A percentile compares a stretch with the other conserved stretches of the same genome.
phyloP scores from a whole-genome alignment of 2,888 invertebrate genomes.

The Argyresthia goedartella region DNA sequence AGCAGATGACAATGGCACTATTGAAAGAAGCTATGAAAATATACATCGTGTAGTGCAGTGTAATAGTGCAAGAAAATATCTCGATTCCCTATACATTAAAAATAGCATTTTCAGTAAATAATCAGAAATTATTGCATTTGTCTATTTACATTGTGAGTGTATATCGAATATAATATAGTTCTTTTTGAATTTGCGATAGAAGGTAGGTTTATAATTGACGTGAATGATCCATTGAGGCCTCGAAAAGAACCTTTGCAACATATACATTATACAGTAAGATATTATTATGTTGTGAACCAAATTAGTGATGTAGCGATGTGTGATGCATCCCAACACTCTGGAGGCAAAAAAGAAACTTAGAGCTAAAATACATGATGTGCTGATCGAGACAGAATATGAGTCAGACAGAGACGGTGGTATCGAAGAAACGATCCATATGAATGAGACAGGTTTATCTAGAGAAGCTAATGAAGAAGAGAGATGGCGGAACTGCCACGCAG shows the following conservation, averaged over 20 bases:
- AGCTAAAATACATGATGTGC: conserved; percentile 61
- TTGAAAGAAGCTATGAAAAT: conserved; percentile 62
- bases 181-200: conserved; percentile 28
- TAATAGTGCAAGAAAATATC: conserved; percentile 54
- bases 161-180: conserved; percentile 48
- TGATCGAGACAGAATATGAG: conserved; percentile 26
- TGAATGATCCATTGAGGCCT: conserved; percentile 17
- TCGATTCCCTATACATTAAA: conserved; percentile 45
- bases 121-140: conserved; percentile 53
- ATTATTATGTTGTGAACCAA: conserved; percentile 4
- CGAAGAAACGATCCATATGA: neutral
- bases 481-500: conserved; percentile 41
- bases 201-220: conserved; percentile 40
- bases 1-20: conserved; percentile 35
- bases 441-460: conserved; percentile 16
- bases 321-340: conserved; percentile 2
- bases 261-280: neutral
- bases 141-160: conserved; percentile 54
- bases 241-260: conserved; percentile 4
- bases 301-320: conserved; percentile 7
- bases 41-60: conserved; percentile 41
- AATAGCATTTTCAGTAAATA: conserved; percentile 57
- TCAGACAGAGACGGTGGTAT: conserved; percentile 19
- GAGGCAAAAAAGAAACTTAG: neutral
- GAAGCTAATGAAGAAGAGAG: conserved; percentile 38